Percentiles rank a stretch among this genome's conserved stretches.
Evolutionary conservation across 2,888 invertebrate genomes (phyloP).

Genomic region (Allygus modestus): DNA sequence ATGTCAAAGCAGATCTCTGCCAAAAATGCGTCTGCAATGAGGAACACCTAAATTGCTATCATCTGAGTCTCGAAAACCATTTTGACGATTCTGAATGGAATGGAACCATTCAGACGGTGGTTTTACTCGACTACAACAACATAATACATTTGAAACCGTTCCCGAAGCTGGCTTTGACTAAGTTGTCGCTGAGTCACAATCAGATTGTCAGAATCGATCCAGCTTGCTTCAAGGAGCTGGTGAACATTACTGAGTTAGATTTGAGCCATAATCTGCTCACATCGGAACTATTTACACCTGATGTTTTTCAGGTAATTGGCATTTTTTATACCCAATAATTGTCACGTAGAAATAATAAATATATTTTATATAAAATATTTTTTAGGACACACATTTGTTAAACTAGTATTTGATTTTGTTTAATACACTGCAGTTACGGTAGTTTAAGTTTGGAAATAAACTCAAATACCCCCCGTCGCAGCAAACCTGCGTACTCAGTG

Average conservation of each 20-base stretch:
- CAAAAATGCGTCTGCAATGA: constrained; percentile 28
- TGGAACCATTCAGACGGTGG: constrained; percentile 66
- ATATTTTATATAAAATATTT: constrained; percentile 15
- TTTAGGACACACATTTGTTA: too few species aligned
- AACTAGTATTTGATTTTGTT: too few species aligned
- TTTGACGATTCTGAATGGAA: constrained; percentile 79
- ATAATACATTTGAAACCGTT: constrained; percentile 77
- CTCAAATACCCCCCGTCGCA: too few species aligned
- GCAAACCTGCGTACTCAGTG: too few species aligned
- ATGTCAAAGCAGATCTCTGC: constrained; percentile 32
- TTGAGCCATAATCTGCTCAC: constrained; percentile 84
- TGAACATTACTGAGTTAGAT: constrained; percentile 81
- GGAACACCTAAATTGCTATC: constrained; percentile 27
- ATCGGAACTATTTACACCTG: constrained; percentile 78
- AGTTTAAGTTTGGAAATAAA: too few species aligned
- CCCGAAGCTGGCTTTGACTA: constrained; percentile 76
- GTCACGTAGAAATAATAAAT: not conserved
- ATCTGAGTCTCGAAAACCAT: constrained; percentile 75
- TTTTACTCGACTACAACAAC: constrained; percentile 75
- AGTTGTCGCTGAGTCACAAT: constrained; percentile 81
- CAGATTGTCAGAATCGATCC: constrained; percentile 80
- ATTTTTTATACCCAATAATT: too few species aligned
- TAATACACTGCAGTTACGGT: too few species aligned
- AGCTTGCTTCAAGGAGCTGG: constrained; percentile 81
- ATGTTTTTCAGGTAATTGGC: constrained; percentile 83